These are phyloP conservation scores for Rhizoglyphus robini DNA, from an alignment of 1,140 invertebrate genomes.

Conservation along the genomic window DNA sequence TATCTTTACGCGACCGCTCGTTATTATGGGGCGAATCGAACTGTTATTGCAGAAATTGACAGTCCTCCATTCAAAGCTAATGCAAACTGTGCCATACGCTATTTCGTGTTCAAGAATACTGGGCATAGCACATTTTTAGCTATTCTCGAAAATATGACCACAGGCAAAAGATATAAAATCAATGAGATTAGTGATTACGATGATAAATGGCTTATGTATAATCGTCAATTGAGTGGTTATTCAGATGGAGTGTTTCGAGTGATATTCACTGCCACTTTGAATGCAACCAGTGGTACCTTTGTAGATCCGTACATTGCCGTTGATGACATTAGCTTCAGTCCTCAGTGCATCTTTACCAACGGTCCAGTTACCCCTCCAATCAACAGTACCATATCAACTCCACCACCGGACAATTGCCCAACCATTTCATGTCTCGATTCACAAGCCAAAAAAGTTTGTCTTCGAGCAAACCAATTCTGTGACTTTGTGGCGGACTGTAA, in stretches of 20 bases:
- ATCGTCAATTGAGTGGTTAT: background rate
- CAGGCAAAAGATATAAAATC: background rate
- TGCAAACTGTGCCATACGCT: background rate
- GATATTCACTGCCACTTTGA: background rate
- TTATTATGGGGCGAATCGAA: background rate
- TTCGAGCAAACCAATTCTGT: background rate
- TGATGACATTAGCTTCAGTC: slow-evolving; percentile 22
- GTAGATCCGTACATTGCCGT: slow-evolving; percentile 21
- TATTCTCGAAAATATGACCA: background rate
- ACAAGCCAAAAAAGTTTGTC: background rate
- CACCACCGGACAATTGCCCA: no score
- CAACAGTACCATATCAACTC: no score
- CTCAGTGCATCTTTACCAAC: no score
- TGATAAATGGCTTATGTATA: background rate
- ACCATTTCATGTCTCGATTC: background rate
- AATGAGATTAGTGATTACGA: background rate
- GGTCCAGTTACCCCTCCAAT: no score
- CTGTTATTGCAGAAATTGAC: background rate
- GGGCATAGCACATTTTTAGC: background rate
- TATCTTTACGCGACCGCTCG: no score
- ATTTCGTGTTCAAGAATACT: background rate
- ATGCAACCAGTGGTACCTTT: background rate
- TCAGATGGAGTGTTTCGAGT: background rate
- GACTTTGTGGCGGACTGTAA: background rate
- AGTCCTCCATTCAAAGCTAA: background rate